A percentile compares a stretch with the other conserved stretches of the same genome.
Conservation (phyloP, 2,113 vertebrate genomes). For the Scartelaos histophorus region DNA sequence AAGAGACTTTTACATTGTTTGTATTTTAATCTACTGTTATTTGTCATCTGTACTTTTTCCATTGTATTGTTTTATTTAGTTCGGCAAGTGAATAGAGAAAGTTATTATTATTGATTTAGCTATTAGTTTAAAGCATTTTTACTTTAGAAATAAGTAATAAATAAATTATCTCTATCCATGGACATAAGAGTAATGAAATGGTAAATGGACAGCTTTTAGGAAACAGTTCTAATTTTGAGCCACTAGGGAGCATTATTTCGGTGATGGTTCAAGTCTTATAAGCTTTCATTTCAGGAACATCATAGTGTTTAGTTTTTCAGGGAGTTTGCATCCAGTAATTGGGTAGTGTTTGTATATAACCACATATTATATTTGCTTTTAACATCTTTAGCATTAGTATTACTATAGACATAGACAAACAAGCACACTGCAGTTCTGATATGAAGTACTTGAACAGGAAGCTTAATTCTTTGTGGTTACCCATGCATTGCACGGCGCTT, state of each 20-base stretch:
- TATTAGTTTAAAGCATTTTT: not conserved
- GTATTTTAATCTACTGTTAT: not conserved
- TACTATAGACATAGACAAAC: constrained; percentile 10
- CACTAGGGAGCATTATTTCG: constrained; percentile 60
- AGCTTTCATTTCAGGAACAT: constrained; percentile 35
- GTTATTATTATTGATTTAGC: not conserved
- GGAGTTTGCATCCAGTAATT: not conserved
- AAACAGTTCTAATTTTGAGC: constrained; percentile 16
- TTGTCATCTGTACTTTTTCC: not conserved
- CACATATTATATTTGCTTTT: not conserved
- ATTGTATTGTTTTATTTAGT: not conserved
- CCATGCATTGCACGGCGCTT: constrained; percentile 57
- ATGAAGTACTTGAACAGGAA: constrained; percentile 71
- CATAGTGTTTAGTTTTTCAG: not conserved
- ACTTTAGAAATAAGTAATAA: not conserved
- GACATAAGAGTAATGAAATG: not conserved
- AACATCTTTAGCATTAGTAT: not conserved
- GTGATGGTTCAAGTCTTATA: constrained; percentile 4
- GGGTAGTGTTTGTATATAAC: not conserved
- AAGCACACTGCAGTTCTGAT: constrained; percentile 15
- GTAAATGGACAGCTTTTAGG: not conserved
- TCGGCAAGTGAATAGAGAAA: not conserved
- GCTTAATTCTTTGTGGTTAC: constrained; percentile 71
- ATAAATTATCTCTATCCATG: too few species aligned
- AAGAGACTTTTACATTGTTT: not conserved